These are phyloP conservation scores for Pediacus dermestoides DNA, from an alignment of 2,888 invertebrate genomes.

Conservation along the genomic window DNA sequence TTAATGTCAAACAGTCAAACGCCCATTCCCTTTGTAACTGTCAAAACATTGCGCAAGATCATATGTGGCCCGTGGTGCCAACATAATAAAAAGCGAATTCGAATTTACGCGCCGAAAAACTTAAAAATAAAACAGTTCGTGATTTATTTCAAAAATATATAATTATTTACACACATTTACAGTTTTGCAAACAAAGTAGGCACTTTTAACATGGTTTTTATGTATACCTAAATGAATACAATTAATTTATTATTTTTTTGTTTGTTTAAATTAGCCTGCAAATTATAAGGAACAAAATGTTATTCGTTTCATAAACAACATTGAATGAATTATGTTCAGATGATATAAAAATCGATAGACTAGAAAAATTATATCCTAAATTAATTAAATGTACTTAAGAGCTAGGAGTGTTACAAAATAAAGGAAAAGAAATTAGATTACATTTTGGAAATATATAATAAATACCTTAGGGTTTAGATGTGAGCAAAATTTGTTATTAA, in stretches of 20 bases:
- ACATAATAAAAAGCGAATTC: too few relatives aligned
- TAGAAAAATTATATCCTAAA: conserved; percentile 43
- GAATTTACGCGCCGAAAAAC: conserved; percentile 1
- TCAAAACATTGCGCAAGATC: too few relatives aligned
- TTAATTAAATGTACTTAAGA: conserved; percentile 33
- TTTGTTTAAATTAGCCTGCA: not conserved
- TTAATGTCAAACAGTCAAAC: too few relatives aligned
- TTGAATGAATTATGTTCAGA: conserved; percentile 18
- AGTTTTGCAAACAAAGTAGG: conserved; percentile 37
- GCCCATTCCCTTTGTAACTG: too few relatives aligned
- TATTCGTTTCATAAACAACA: conserved; percentile 11
- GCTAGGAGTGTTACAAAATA: conserved; percentile 26
- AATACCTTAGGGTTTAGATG: conserved; percentile 38
- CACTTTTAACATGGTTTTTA: conserved; percentile 28
- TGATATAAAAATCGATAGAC: conserved; percentile 41
- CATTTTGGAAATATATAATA: conserved; percentile 32
- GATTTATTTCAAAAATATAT: conserved; percentile 41
- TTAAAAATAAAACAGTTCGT: conserved; percentile 18
- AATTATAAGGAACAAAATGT: not conserved
- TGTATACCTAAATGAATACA: conserved; percentile 17
- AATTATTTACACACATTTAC: conserved; percentile 45
- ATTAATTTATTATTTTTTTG: conserved; percentile 2
- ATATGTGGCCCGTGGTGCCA: too few relatives aligned
- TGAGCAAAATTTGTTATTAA: conserved; percentile 35
- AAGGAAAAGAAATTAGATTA: conserved; percentile 19